A percentile compares a stretch with the other conserved stretches of the same genome.
Evolutionary conservation across 2,113 vertebrate genomes (phyloP).

Genomic region (Numenius arquata): DNA sequence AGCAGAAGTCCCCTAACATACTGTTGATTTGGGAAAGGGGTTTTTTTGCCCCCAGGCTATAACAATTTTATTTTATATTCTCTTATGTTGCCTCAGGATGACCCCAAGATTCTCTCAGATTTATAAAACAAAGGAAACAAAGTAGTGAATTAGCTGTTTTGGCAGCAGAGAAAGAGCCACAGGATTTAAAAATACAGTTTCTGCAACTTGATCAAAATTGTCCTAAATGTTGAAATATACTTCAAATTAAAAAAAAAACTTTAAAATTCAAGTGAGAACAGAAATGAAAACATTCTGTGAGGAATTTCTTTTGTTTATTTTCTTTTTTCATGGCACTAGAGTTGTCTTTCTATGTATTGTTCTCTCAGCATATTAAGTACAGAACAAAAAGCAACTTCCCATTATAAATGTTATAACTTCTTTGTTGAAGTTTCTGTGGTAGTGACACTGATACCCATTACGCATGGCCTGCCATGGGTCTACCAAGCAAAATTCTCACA

Average conservation of each 20-base stretch:
- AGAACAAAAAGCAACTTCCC: constrained; percentile 13
- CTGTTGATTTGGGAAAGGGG: constrained; percentile 74
- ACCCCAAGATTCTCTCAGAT: constrained; percentile 49
- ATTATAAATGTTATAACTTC: neutral
- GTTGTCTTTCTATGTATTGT: neutral
- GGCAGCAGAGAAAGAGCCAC: neutral
- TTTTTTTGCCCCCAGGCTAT: constrained; percentile 69
- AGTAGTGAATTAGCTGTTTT: neutral
- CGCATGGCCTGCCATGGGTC: neutral
- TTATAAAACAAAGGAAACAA: constrained; percentile 35
- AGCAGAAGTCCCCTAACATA: constrained; percentile 76
- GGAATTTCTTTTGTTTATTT: neutral
- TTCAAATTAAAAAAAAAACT: neutral
- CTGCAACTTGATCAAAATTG: neutral
- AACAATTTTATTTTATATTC: constrained; percentile 60
- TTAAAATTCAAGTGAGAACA: neutral
- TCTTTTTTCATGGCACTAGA: neutral
- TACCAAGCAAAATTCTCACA: neutral
- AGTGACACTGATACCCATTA: neutral
- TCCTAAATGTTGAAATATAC: neutral
- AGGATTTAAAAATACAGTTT: neutral
- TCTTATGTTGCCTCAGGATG: constrained; percentile 56
- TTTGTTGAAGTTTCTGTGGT: neutral
- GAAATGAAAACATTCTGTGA: neutral
- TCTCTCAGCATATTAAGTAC: neutral